Conservation (phyloP, 2,888 invertebrate species). For the Cephonodes hylas region DNA sequence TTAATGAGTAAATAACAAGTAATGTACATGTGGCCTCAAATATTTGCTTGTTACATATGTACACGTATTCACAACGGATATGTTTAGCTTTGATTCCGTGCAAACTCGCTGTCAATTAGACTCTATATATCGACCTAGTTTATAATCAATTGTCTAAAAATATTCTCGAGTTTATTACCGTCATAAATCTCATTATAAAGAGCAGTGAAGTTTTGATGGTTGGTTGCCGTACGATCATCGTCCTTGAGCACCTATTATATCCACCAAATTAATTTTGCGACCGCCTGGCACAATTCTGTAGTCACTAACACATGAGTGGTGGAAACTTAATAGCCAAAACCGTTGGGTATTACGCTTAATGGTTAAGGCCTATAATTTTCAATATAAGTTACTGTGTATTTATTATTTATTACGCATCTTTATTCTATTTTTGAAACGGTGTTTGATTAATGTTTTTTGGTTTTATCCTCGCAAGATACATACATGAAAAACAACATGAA, state of each 20-base stretch:
- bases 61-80: no score
- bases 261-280: background rate
- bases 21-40: background rate
- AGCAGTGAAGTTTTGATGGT: background rate
- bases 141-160: background rate
- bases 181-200: background rate
- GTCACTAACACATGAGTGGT: background rate
- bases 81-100: no score
- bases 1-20: background rate
- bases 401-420: background rate
- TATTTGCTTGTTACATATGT: background rate
- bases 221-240: background rate
- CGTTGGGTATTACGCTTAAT: background rate
- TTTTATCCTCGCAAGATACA: no score
- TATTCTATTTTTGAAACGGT: background rate
- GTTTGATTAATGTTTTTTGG: background rate
- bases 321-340: background rate
- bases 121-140: background rate
- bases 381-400: background rate
- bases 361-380: background rate
- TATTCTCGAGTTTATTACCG: background rate
- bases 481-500: no score
- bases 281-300: constrained; percentile 1
- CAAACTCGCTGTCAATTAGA: background rate
- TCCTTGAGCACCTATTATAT: constrained; percentile 6